Base-by-base conservation (phyloP, 2,888 invertebrate genomes). In the Vandiemenella viatica region DNA sequence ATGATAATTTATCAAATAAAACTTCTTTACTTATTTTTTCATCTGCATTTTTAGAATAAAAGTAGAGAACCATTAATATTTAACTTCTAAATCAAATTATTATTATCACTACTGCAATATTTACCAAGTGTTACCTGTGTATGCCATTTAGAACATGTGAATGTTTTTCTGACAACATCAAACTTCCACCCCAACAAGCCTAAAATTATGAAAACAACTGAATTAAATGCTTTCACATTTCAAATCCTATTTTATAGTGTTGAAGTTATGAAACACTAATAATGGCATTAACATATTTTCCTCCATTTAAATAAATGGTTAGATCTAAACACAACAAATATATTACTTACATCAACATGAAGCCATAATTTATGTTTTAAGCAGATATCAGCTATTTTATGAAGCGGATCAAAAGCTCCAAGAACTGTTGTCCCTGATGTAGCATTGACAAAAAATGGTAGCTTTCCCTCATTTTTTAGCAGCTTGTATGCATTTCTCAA, bases 361-460 rank as follows among this genome's bases (percentile, higher is more conserved):
- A 89, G 66, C 89, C 89, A 89, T 7, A 89, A 60, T 0, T 68
- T 66, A 60, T 84, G 70, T 52, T 75, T 74, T 53, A 72, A 60
- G 58, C 88, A 88, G 10, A 89, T 63, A 47, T 75, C 72, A 1
- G 84, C 79, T 10, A 88, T 72, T 26, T 70, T 69, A 1, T 71
- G 65, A 17, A 90, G 61, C 10, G 85, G 79, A 63, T 91, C 91
- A 55, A 86, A 84, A 1, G 88, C 83, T 0, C 89, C 88, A 7
- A 89, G 64, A 4, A 90, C 87, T 0, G 89, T 90, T 0, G 87
- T 86, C 0, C 88, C 89, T 2, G 80, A 77, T 0, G 81, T 85
- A 0, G 80, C 83, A 56, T 82, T 81, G 1, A 86, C 82, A 60
- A 81, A 73, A 50, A 84, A 69, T 1, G 85, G 84, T 38, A 70